phyloP scores from a whole-genome alignment of 2,888 invertebrate genomes.

The Vesta saturnalis region DNA sequence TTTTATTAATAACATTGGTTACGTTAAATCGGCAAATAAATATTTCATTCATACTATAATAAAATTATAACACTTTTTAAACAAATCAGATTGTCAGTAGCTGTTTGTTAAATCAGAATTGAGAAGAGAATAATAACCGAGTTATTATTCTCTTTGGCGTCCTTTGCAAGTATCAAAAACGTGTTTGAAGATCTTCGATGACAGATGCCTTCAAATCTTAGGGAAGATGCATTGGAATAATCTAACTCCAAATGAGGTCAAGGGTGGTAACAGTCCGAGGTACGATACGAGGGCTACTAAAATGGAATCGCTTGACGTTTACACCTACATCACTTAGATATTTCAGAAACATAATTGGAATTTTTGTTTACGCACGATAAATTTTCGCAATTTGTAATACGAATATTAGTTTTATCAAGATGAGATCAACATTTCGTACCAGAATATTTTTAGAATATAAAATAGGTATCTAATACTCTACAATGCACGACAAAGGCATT shows the following conservation, averaged over 20 bases:
- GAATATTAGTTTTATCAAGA: slow-evolving; percentile 24
- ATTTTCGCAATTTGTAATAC: slow-evolving; percentile 3
- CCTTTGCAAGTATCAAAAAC: slow-evolving; percentile 16
- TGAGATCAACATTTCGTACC: slow-evolving; percentile 25
- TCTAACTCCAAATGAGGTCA: slow-evolving; percentile 26
- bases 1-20: background rate
- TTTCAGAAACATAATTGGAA: slow-evolving; percentile 5
- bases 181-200: slow-evolving; percentile 27
- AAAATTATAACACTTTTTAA: too few species aligned
- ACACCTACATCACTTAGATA: background rate
- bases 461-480: slow-evolving; percentile 26
- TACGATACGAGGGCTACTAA: slow-evolving; percentile 7
- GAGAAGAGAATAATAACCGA: background rate
- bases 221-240: slow-evolving; percentile 30
- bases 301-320: background rate
- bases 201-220: slow-evolving; percentile 27
- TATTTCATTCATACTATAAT: background rate
- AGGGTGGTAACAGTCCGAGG: slow-evolving; percentile 12
- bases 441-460: slow-evolving; percentile 23
- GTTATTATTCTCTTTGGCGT: slow-evolving; percentile 11
- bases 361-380: background rate
- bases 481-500: slow-evolving; percentile 28
- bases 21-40: background rate
- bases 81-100: too few species aligned
- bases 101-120: too few species aligned